phyloP scores from a whole-genome alignment of 2,797 vertebrate genomes.

The Anguilla pacifica region DNA sequence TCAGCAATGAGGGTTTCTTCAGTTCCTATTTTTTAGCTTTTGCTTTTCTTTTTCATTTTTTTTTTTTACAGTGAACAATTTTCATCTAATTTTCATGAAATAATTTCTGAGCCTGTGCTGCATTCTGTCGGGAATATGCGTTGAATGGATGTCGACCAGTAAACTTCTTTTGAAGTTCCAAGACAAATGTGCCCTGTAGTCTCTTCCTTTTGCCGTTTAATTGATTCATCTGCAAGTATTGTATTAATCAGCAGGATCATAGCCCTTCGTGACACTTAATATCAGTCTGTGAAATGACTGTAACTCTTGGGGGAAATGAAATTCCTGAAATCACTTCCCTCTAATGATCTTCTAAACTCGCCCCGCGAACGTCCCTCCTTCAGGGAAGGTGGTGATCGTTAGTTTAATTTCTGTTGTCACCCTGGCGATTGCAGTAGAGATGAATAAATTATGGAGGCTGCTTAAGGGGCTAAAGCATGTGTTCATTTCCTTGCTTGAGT shows the following conservation, averaged over 20 bases:
- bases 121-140: not conserved
- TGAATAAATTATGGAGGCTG: conserved; percentile 22
- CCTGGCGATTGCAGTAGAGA: conserved; percentile 10
- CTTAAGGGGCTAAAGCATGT: not conserved
- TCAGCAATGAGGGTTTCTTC: not conserved
- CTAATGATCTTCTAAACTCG: conserved; percentile 16
- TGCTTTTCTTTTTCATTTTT: not conserved
- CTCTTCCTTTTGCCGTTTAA: not conserved
- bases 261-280: not conserved
- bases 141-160: not conserved
- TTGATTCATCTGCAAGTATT: conserved; percentile 8
- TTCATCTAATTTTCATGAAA: not conserved
- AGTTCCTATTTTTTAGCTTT: not conserved
- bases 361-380: not conserved
- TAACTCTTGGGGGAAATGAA: conserved; percentile 18
- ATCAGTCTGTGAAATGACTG: conserved; percentile 23
- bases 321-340: conserved; percentile 25
- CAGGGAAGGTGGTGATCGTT: not conserved
- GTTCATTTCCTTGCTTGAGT: not conserved
- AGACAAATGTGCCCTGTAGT: not conserved
- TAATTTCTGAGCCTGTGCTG: not conserved
- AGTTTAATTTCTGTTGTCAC: conserved; percentile 25
- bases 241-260: conserved; percentile 28
- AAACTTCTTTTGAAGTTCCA: conserved; percentile 1
- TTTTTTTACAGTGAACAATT: not conserved